These are phyloP conservation scores for Idaea aversata DNA, from an alignment of 2,888 invertebrate species.

Conservation along the genomic window DNA sequence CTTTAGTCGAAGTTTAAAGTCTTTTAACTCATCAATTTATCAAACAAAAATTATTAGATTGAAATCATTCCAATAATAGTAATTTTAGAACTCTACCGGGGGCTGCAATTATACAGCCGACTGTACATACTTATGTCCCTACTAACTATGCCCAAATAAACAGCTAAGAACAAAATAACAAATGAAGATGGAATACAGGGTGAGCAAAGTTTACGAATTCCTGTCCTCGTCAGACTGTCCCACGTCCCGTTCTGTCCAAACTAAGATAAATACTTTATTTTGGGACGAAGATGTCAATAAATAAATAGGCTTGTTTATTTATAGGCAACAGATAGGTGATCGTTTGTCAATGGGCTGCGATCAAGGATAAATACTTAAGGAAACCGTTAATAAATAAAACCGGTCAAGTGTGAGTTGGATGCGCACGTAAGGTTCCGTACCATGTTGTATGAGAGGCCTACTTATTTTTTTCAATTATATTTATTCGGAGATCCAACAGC, in stretches of 20 bases:
- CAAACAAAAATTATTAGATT: too few relatives aligned
- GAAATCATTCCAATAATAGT: too few relatives aligned
- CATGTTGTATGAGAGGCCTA: background rate
- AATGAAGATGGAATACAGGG: slow-evolving; percentile 20
- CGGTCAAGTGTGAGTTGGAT: background rate
- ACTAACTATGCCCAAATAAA: background rate
- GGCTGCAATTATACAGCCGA: too few relatives aligned
- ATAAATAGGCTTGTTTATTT: background rate
- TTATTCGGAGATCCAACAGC: too few relatives aligned
- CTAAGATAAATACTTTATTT: slow-evolving; percentile 24
- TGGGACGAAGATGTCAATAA: background rate
- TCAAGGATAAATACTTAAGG: background rate
- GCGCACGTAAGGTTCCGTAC: background rate
- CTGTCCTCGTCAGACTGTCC: slow-evolving; percentile 20
- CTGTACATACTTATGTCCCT: too few relatives aligned
- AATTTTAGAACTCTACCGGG: too few relatives aligned
- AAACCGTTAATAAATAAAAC: background rate
- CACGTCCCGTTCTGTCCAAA: slow-evolving; percentile 17
- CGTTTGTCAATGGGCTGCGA: background rate
- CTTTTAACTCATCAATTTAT: too few relatives aligned
- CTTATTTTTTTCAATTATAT: too few relatives aligned
- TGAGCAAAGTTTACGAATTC: slow-evolving; percentile 26
- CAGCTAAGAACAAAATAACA: slow-evolving; percentile 12
- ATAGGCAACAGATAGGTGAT: background rate
- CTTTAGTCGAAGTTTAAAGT: too few relatives aligned